Base-by-base conservation (phyloP, 92 coral and sea anemone genomes). In the Montipora capitata region DNA sequence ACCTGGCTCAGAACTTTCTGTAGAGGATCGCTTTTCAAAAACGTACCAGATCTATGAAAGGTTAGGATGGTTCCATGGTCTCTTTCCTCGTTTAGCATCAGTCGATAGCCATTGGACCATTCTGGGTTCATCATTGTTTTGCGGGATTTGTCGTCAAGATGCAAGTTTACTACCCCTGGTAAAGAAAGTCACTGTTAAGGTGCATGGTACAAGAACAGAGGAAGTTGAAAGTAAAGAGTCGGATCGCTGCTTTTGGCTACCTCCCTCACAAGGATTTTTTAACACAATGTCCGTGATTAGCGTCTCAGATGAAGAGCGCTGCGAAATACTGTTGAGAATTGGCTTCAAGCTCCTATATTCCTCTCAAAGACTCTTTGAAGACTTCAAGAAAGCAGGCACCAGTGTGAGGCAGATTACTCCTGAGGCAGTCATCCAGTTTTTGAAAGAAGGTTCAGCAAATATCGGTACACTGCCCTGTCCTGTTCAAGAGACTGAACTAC, bases 331-430 rank as follows among this genome's bases (percentile, higher is more conserved):
- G 63, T 68, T 94, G 39, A 65, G 51, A 11, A 65, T 96, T 17
- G 98, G 90, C 41, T 88, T 94, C 57, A 89, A 88, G 6, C 96
- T 96, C 77, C 81, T 96, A 54, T 89, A 91, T 67, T 77, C 94
- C 40, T 84, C 93, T 59, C 20, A 42, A 43, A 10, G 4, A 7
- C 84, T 94, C 42, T 92, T 87, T 77, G 15, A 86, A 43, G 90
- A 91, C 68, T 95, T 95, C 52, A 87, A 70, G 57, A 68, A 44
- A n/a, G 90, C 93, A 43, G 79, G 81, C 42, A 58, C 91, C 9
- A 52, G 2, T 9, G 94, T 88, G 5, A 84, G 40, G 42, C 72
- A 92, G 62, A 41, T 93, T 7, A 68, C 76, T 7, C 92, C 96
- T 2, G 84, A 80, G 1, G n/a, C 44, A 15, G 92, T 91, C 42